phyloP scores from a whole-genome alignment of 2,888 invertebrate genomes.

The Trileptium ribeirensis region DNA sequence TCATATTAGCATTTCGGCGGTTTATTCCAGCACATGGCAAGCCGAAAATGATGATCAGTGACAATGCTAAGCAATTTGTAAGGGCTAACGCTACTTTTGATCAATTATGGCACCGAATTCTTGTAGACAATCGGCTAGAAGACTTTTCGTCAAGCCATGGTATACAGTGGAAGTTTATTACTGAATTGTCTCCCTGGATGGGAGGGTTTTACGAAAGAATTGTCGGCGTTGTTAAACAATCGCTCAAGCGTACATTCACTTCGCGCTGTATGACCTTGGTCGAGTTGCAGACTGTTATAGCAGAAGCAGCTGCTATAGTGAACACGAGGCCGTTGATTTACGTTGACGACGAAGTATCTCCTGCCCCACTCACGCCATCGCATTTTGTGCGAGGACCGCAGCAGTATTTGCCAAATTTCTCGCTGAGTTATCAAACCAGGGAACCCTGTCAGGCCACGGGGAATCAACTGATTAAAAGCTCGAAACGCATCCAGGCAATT shows the following conservation, averaged over 20 bases:
- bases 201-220: background rate
- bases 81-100: background rate
- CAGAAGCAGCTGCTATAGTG: background rate
- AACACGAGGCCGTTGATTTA: background rate
- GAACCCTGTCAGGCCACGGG: background rate
- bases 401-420: background rate
- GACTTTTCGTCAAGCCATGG: background rate
- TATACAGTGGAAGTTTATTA: background rate
- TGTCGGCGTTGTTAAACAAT: background rate
- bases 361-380: background rate
- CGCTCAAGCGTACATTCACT: background rate
- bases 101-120: constrained; percentile 35
- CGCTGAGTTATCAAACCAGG: background rate
- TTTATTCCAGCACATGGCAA: constrained; percentile 42
- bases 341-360: background rate
- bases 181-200: background rate
- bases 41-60: constrained; percentile 46
- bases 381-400: background rate
- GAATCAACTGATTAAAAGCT: background rate
- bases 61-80: constrained; percentile 52
- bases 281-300: constrained; percentile 7
- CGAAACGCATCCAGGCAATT: background rate
- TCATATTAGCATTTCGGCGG: constrained; percentile 45
- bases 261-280: background rate
- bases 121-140: background rate